These are phyloP conservation scores for Stichodactyla mertensii DNA, from an alignment of 64 coral and sea anemone genomes.

Conservation along the genomic window DNA sequence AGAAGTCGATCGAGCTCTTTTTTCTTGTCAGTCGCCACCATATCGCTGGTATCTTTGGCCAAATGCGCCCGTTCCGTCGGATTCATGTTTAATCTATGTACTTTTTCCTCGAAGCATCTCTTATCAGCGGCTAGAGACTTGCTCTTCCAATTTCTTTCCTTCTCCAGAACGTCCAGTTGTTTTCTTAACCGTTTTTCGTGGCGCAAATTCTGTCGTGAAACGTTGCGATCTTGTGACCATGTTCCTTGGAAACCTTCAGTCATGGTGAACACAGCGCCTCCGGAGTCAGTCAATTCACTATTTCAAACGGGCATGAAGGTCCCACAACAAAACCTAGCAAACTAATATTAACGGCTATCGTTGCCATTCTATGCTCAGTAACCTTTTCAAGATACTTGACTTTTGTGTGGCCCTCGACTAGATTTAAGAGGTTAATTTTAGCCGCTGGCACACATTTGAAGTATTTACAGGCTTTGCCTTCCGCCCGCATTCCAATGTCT, in stretches of 20 bases:
- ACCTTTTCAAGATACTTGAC: not conserved
- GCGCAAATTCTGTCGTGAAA: constrained; percentile 6
- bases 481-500: not conserved
- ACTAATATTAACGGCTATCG: too few species aligned
- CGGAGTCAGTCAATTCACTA: too few species aligned
- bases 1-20: constrained; percentile 23
- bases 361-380: too few species aligned
- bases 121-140: constrained; percentile 20
- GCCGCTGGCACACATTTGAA: not conserved
- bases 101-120: constrained; percentile 2
- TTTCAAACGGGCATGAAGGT: too few species aligned
- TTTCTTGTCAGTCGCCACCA: constrained; percentile 5
- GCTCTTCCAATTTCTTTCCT: constrained; percentile 2
- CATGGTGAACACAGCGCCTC: not conserved
- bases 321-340: too few species aligned
- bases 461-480: not conserved
- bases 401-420: not conserved
- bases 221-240: not conserved
- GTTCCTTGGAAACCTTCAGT: not conserved
- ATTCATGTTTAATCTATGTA: constrained; percentile 14
- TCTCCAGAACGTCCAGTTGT: constrained; percentile 14
- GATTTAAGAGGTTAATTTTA: not conserved
- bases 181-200: constrained; percentile 21
- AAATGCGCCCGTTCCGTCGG: constrained; percentile 8
- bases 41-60: not conserved